Evolutionary conservation across 2,888 invertebrate species (phyloP), one percentile per base, ranked within the genome.

Genomic region (Girardia tigrina): DNA sequence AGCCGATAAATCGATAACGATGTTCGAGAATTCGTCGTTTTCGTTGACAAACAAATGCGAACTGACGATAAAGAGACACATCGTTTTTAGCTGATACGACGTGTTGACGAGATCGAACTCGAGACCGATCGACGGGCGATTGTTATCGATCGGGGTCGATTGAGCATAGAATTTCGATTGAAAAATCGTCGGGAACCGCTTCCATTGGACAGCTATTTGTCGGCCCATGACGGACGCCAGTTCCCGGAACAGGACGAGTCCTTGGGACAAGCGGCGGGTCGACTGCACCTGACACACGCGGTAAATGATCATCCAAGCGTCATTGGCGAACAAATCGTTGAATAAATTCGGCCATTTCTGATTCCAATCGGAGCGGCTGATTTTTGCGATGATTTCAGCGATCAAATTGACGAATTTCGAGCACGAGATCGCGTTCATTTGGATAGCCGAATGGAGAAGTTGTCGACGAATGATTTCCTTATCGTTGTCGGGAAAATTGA

Each of bases 311-410:
- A 56, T 6, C 56, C 56, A 56, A 12, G 56, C 56, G 4, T 56
- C 56, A 16, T 56, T 56, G 23, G 56, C 4, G 23, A 56, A 56
- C 23, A 56, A 56, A 56, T 56, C 56, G n/a, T 56, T 56, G 23
- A 56, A 56, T 56, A 56, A 56, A 56, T 56, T 56, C 4, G 56
- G 56, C 56, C 56, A 56, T 23, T 56, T 56, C n/a, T 56, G 56
- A 56, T 56, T 56, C 56, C 56, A 56, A n/a, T 56, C 56, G 23
- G 56, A 20, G 8, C 56, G 56, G n/a, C 56, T 56, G 23, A 56
- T 56, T 56, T 56, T 56, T 16, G 56, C 56, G 4, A 56, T 56
- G 23, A 56, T 56, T 6, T 56, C 56, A 16, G 8, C 56, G n/a
- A 56, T 20, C n/a, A 56, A 4, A 56, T 56, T 56, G n/a, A 20